phyloP scores from a whole-genome alignment of 1,140 invertebrate genomes.

The Drosophila pandora region DNA sequence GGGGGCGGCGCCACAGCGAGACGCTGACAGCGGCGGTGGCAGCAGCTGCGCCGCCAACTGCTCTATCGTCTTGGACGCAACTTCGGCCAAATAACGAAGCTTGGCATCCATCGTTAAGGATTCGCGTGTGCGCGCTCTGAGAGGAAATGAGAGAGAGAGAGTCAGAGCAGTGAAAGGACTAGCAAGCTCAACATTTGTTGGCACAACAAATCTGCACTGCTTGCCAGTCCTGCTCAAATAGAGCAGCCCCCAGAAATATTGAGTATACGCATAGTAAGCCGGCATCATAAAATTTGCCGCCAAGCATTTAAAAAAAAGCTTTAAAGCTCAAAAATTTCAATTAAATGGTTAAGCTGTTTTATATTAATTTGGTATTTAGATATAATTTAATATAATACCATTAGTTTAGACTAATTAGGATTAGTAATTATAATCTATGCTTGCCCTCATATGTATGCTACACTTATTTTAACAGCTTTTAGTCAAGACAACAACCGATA shows the following conservation, averaged over 20 bases:
- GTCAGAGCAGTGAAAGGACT: neutral
- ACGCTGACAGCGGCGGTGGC: constrained; percentile 15
- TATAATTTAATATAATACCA: no score
- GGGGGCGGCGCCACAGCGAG: constrained; percentile 42
- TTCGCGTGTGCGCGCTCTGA: constrained; percentile 53
- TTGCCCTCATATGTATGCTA: no score
- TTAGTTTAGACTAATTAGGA: no score
- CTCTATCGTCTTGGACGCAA: constrained; percentile 30
- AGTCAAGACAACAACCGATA: neutral
- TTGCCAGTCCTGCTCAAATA: constrained; percentile 2
- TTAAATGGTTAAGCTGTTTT: no score
- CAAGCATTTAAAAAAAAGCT: neutral
- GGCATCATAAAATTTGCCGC: constrained; percentile 2
- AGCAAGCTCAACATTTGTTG: neutral
- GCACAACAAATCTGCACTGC: constrained; percentile 1
- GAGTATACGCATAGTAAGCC: constrained; percentile 22
- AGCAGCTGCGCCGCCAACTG: constrained; percentile 27
- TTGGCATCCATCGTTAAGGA: constrained; percentile 26
- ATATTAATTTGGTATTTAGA: no score
- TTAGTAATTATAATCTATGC: no score
- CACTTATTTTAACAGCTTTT: constrained; percentile 2
- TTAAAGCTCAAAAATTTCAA: no score
- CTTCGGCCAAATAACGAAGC: constrained; percentile 30
- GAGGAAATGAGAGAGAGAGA: neutral
- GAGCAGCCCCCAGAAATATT: constrained; percentile 23